Base-by-base conservation (phyloP, 53 echinoderm and acorn worm species). In the Arbacia lixula region DNA sequence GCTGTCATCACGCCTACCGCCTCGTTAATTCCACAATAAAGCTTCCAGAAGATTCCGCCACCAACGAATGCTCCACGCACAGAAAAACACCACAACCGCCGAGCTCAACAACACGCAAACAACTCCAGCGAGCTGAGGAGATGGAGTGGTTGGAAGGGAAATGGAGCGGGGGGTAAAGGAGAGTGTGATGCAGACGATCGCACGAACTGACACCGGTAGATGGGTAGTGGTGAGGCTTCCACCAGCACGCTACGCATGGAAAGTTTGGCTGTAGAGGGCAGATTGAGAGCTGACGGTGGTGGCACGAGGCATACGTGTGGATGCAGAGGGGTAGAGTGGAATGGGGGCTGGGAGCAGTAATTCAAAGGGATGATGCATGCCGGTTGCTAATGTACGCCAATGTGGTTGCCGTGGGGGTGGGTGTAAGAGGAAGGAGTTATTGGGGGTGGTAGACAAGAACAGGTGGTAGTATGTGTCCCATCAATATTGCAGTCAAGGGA, bases 1-100 rank as follows among this genome's bases (percentile, higher is more conserved):
- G 64, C 64, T 64, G 82, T 25, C 82, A 81, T 81, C 50, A 35
- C 62, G 63, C 82, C 62, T 11, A 6, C 62, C 51, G 46, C n/a
- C 63, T 3, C 82, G 82, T 30, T 81, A 81, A 81, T 81, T 81
- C 82, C 82, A 81, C 46, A 63, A 31, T 81, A 79, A 58, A 39
- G 36, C 37, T 79, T 61, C 76, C 20, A 19, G 52, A 77, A 57
- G 17, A 3, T 38, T 21, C 78, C 40, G 41, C 12, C 12, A 34
- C 40, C 39, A 12, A 40, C 74, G 35, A 50, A 43, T 22, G 35
- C 38, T 19, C 17, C 74, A 4, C 31, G 6, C 19, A 17, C 74
- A n/a, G n/a, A n/a, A n/a, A n/a, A n/a, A n/a, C 38, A 5, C 17
- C 74, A 4, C 31, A n/a, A 12, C 16, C 74, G 8, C 49, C 71